Evolutionary conservation across 1,140 invertebrate genomes (phyloP).

Genomic region (Lasioglossum albipes): DNA sequence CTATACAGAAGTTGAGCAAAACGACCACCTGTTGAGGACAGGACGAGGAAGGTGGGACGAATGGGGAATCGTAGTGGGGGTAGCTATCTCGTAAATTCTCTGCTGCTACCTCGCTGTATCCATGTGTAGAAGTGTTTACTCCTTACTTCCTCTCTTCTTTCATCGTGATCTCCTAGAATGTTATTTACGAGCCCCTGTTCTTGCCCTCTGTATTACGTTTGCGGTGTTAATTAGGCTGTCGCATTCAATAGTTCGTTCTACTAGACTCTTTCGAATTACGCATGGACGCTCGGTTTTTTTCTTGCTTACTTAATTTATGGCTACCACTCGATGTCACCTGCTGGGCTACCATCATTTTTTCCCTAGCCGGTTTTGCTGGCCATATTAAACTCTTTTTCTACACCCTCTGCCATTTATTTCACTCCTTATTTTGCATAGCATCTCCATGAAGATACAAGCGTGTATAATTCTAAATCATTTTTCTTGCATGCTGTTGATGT

Average conservation of each 20-base stretch:
- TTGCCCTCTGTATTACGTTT: conserved; percentile 10
- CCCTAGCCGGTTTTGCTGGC: too few relatives aligned
- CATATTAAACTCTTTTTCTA: not conserved
- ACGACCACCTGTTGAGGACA: conserved; percentile 78
- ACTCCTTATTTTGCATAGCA: too few relatives aligned
- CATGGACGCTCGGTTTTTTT: not conserved
- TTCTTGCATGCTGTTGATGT: too few relatives aligned
- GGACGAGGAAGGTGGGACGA: conserved; percentile 68
- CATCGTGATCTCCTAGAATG: conserved; percentile 35
- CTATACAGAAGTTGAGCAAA: conserved; percentile 77
- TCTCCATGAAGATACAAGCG: not conserved
- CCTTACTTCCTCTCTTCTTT: conserved; percentile 51
- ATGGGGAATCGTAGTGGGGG: conserved; percentile 68
- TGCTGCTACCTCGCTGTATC: conserved; percentile 63
- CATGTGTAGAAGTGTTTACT: conserved; percentile 61
- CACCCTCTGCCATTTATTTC: not conserved
- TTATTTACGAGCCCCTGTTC: conserved; percentile 39
- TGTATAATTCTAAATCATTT: too few relatives aligned
- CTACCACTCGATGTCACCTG: not conserved
- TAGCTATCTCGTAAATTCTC: conserved; percentile 79
- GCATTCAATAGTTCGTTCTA: not conserved
- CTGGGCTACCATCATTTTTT: not conserved
- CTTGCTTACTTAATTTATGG: not conserved
- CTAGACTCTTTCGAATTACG: not conserved
- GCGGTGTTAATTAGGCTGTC: conserved; percentile 27